These are phyloP conservation scores for Spilarctia lutea DNA, from an alignment of 2,888 invertebrate genomes.

Conservation along the genomic window DNA sequence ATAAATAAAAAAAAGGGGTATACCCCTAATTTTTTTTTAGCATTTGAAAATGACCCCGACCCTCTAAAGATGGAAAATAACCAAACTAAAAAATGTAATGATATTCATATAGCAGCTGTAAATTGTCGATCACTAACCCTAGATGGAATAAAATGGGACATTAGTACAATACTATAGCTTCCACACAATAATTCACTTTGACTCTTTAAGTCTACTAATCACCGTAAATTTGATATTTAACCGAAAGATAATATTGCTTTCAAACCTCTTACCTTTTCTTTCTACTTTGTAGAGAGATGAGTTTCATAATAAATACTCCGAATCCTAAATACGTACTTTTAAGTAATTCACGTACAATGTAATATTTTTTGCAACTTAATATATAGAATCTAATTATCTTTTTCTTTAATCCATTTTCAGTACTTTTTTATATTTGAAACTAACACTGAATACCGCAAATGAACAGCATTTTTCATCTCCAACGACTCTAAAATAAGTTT, in stretches of 20 bases:
- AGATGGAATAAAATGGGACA: too few species aligned
- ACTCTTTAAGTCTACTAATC: neutral
- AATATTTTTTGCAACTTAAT: neutral
- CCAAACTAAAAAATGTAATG: too few species aligned
- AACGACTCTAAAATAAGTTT: constrained; percentile 53
- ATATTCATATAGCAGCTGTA: too few species aligned
- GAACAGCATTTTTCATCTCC: constrained; percentile 32
- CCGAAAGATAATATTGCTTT: neutral
- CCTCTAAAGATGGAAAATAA: too few species aligned
- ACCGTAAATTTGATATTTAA: neutral
- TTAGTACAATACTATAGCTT: neutral
- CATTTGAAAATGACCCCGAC: too few species aligned
- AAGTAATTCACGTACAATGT: neutral
- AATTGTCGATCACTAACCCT: too few species aligned
- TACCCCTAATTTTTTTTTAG: too few species aligned
- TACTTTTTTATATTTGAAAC: constrained; percentile 37
- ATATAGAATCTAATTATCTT: neutral
- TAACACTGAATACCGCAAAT: constrained; percentile 28
- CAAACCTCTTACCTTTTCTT: neutral
- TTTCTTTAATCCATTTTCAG: constrained; percentile 35
- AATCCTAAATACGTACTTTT: neutral
- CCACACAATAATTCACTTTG: neutral
- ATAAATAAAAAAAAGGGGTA: too few species aligned
- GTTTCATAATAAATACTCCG: neutral
- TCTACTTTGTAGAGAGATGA: neutral